A percentile compares a stretch with the other conserved stretches of the same genome.
These are phyloP conservation scores for Pachyramphus minor DNA, from an alignment of 2,113 vertebrate genomes.

Conservation along the genomic window DNA sequence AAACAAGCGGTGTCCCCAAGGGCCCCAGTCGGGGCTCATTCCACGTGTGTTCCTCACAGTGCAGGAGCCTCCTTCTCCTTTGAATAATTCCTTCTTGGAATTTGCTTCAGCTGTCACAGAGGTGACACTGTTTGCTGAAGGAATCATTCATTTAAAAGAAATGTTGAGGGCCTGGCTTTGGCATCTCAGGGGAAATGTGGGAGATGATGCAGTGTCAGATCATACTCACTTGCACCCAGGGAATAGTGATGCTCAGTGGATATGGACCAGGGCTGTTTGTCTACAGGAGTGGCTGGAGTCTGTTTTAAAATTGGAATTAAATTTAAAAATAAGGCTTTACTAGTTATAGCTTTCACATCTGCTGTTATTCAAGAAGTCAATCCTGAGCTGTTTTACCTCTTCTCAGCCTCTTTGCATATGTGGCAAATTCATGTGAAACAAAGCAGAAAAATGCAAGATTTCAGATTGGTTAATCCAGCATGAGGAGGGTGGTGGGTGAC, in stretches of 20 bases:
- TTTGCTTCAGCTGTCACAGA: neutral
- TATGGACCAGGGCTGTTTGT: neutral
- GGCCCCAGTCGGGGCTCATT: neutral
- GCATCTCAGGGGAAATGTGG: neutral
- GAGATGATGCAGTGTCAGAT: neutral
- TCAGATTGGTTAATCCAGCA: neutral
- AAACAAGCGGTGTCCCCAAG: neutral
- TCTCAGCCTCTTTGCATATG: fast-evolving
- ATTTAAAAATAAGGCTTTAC: neutral
- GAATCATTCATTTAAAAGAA: fast-evolving
- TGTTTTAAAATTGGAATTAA: neutral
- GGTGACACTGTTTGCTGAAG: neutral
- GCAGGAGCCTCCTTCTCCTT: neutral
- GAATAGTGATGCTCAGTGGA: fast-evolving
- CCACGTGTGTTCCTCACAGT: neutral
- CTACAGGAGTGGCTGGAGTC: neutral
- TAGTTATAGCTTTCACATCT: fast-evolving
- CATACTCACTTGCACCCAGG: fast-evolving
- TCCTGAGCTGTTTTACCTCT: neutral
- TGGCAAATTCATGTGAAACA: neutral
- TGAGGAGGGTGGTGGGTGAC: neutral
- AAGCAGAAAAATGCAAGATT: neutral
- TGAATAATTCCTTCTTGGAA: neutral
- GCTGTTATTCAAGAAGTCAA: neutral
- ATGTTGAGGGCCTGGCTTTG: neutral